Evolutionary conservation across 2,888 invertebrate species (phyloP), one percentile per base, ranked within the genome.

Genomic region (Notodonta dromedarius): DNA sequence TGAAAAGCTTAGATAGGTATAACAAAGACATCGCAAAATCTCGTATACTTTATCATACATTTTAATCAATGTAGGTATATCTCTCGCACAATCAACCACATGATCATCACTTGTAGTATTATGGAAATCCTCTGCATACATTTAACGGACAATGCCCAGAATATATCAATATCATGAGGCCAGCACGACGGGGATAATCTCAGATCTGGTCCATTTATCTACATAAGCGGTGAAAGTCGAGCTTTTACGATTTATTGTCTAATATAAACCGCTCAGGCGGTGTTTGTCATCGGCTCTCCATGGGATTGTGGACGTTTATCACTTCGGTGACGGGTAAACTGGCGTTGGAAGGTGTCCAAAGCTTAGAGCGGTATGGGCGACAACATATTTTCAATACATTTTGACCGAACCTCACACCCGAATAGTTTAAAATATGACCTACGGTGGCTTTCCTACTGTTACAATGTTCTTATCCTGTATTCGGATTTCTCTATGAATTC

Each of bases 201-300:
- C 50, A 11, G 50, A 50, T 50, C 50, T 50, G 8, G 50, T 50
- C 50, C 50, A 50, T 50, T 16, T 50, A 50, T 50, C 14, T 50
- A 16, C 14, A 50, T 50, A 50, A 50, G 16, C 16, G 16, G 50
- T 50, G 50, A 50, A 50, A 50, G 50, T 16, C 9, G 16, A 50
- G 9, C 50, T 16, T 7, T 8, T 12, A 50, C 14, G 50, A 50
- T 50, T 50, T 50, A 50, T 50, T 16, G 16, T 50, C 16, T 50
- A 50, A 16, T 16, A 48, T 50, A 46, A 46, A 13, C 42, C 8
- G 42, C 5, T 46, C 5, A 46, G 9, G n/a, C 46, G 13, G 46
- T n/a, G 13, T 46, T 46, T 46, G 46, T 46, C 46, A 46, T 46
- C 46, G n/a, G n/a, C n/a, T 46, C 11, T 13, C n/a, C 13, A 46